A percentile compares a stretch with the other conserved stretches of the same genome.
phyloP scores from a whole-genome alignment of 30 jellyfish, hydroid and myxozoan species.

The Cassiopea xamachana region DNA sequence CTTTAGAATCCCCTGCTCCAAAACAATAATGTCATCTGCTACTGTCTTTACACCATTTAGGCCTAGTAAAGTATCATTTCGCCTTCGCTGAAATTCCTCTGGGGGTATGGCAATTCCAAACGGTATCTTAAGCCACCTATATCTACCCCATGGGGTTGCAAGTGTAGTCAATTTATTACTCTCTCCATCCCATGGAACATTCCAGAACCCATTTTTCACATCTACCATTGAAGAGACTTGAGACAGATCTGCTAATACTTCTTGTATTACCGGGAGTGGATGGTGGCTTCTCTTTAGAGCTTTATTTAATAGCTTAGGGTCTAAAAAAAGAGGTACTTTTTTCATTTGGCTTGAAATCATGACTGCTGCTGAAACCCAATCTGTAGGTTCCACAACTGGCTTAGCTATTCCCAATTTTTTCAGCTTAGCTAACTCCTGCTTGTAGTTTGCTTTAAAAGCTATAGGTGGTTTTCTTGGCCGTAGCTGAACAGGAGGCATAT shows the following conservation, averaged over 20 bases:
- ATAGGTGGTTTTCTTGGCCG: conserved; percentile 30
- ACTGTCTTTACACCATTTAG: conserved; percentile 20
- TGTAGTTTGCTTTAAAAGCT: conserved; percentile 5
- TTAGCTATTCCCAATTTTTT: conserved; percentile 14
- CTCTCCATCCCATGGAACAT: conserved; percentile 4
- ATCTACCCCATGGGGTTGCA: conserved; percentile 47
- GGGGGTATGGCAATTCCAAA: conserved; percentile 41
- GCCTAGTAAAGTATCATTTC: conserved; percentile 7
- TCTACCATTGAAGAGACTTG: conserved; percentile 40
- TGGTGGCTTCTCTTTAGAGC: conserved; percentile 37
- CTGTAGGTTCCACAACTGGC: conserved; percentile 61
- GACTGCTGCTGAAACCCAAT: conserved; percentile 31
- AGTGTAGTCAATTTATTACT: conserved; percentile 40
- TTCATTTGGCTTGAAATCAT: conserved; percentile 25
- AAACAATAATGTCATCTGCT: conserved; percentile 48
- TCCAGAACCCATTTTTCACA: conserved; percentile 38
- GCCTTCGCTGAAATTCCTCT: conserved; percentile 49
- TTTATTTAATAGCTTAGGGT: conserved; percentile 45
- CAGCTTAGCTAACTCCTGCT: conserved; percentile 21
- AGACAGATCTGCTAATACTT: conserved; percentile 16
- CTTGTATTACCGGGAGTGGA: conserved; percentile 38
- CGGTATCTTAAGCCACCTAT: conserved; percentile 17
- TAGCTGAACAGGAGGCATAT: conserved; percentile 2
- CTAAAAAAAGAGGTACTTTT: conserved; percentile 33
- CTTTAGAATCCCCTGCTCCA: conserved; percentile 39